phyloP scores from a whole-genome alignment of 2,888 invertebrate species.

The Strigamia maritima region DNA sequence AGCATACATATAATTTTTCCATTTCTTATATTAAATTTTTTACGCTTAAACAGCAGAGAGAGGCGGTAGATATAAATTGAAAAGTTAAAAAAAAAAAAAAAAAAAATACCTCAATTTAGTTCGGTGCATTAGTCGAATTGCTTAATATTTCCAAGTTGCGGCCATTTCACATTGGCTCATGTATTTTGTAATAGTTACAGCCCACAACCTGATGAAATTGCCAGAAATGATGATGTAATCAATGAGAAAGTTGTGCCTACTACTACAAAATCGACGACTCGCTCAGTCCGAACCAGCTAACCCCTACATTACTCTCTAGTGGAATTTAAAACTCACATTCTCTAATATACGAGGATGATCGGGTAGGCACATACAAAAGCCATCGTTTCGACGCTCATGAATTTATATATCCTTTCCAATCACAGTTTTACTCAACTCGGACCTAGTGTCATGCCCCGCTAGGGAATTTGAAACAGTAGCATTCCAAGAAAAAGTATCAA shows the following conservation, averaged over 20 bases:
- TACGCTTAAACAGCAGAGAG: constrained; percentile 21
- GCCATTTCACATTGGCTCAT: constrained; percentile 12
- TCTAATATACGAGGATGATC: constrained; percentile 30
- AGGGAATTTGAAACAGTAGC: constrained; percentile 27
- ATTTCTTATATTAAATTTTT: constrained; percentile 26
- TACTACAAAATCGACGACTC: constrained; percentile 13
- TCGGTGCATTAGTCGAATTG: constrained; percentile 29
- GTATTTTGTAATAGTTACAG: constrained; percentile 28
- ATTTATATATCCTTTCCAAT: constrained; percentile 25
- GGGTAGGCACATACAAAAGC: neutral
- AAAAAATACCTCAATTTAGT: neutral
- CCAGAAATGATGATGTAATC: constrained; percentile 30
- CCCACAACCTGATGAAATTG: constrained; percentile 25
- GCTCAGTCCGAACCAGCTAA: neutral
- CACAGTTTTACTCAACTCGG: constrained; percentile 31
- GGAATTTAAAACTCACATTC: constrained; percentile 29
- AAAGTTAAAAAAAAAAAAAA: neutral
- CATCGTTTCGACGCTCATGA: constrained; percentile 11
- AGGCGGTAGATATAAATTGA: constrained; percentile 15
- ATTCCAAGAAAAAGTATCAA: constrained; percentile 31
- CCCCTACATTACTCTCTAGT: constrained; percentile 29
- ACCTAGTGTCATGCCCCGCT: constrained; percentile 28
- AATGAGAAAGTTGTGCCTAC: constrained; percentile 27
- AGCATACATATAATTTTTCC: neutral
- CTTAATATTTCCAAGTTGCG: constrained; percentile 22